phyloP scores from a whole-genome alignment of 2,797 vertebrate species.

The Pseudomugil gertrudae region DNA sequence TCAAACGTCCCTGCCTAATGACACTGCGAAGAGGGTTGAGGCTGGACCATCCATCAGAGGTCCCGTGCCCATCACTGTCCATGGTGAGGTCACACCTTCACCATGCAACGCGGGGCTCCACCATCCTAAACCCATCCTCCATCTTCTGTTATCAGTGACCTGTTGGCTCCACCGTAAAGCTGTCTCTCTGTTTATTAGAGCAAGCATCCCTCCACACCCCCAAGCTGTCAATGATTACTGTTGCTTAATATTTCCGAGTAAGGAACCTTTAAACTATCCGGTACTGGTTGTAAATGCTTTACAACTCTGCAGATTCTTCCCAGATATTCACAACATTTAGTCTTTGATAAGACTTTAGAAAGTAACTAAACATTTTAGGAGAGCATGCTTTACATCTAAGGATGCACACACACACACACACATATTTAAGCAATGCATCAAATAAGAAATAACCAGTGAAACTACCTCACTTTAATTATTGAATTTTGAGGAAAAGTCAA shows the following conservation, averaged over 20 bases:
- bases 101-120: constrained; percentile 32
- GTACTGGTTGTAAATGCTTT: neutral
- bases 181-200: constrained; percentile 12
- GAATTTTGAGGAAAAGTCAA: neutral
- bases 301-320: too few relatives aligned
- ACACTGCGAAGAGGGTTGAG: constrained; percentile 51
- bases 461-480: neutral
- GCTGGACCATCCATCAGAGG: constrained; percentile 63
- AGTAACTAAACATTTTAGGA: too few relatives aligned
- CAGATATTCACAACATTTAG: neutral
- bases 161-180: constrained; percentile 20
- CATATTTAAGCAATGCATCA: neutral
- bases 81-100: constrained; percentile 21
- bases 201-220: neutral
- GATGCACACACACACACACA: too few relatives aligned
- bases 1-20: constrained; percentile 66
- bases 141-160: constrained; percentile 41
- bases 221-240: neutral
- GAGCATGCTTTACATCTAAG: too few relatives aligned
- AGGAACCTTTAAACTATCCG: neutral
- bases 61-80: constrained; percentile 33
- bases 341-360: neutral
- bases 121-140: constrained; percentile 21
- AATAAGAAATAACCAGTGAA: neutral
- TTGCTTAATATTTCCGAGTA: neutral